Base-by-base conservation (phyloP, 2,113 vertebrate species). In the Fukomys damarensis region DNA sequence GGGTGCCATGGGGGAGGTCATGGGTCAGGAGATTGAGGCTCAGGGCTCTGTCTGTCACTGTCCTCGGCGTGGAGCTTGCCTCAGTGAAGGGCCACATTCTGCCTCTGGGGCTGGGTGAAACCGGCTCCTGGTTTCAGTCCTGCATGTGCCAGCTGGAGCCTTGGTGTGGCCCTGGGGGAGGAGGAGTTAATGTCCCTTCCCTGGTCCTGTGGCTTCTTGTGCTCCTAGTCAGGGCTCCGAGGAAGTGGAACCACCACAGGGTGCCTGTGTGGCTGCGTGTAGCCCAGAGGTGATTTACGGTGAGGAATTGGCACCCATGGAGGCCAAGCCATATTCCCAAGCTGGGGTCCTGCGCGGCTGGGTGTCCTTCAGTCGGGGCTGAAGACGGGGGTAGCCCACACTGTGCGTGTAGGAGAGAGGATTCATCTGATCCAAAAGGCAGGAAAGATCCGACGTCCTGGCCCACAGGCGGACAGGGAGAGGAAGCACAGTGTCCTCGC, bases 1-100 rank as follows among this genome's bases (percentile, higher is more conserved):
- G 68, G 91, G 80, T 38, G 20, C 58, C 58, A 20, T 26, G 58
- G 38, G n/a, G 28, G 26, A 13, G 20, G 38, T 43, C 74, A n/a
- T 20, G 46, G 8, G 26, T 5, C 61, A 22, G 3, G 2, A 7
- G 61, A 5, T 2, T 26, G 54, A 32, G 38, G 24, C 65, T 35
- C 35, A 12, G 26, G 59, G 30, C 17, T 6, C 0, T 0, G 8
- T 0, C 13, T 22, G 1, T 24, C 6, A 11, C 22, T 63, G 4
- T 35, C 54, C 41, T 16, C 22, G 8, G 20, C 43, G n/a, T 54
- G 4, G 72, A 46, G 72, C 22, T 49, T 41, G 10, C 9, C 54
- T 35, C 38, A 1, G 4, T 28, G 76, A 38, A 58, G 19, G 9
- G 1, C 3, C 2, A 14, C 28, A 17, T 28, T 1, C 10, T 4